A percentile compares a stretch with the other conserved stretches of the same genome.
Evolutionary conservation across 2,888 invertebrate genomes (phyloP).

Genomic region (Pseudococcus jackbeardsleyi): DNA sequence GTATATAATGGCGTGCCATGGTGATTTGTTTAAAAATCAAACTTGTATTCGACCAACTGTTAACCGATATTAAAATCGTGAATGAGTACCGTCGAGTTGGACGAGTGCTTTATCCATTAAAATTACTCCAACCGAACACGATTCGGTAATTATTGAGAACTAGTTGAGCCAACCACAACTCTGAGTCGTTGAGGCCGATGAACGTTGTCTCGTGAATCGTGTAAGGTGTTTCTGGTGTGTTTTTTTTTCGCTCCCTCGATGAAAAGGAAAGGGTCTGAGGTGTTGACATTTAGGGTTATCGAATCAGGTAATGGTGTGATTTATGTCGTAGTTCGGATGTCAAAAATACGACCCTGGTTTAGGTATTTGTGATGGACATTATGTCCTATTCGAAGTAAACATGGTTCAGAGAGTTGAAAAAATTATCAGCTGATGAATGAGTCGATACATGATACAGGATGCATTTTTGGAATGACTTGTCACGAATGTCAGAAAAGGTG

Average conservation of each 20-base stretch:
- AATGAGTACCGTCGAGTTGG: conserved; percentile 8
- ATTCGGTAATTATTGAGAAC: conserved; percentile 49
- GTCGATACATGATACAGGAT: too few species aligned
- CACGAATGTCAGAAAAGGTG: too few species aligned
- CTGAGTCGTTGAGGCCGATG: conserved; percentile 23
- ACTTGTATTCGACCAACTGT: conserved; percentile 44
- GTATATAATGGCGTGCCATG: conserved; percentile 47
- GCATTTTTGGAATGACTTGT: too few species aligned
- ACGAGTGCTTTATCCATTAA: conserved; percentile 45
- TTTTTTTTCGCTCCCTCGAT: not conserved
- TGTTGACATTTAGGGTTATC: too few species aligned
- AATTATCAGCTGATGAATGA: too few species aligned
- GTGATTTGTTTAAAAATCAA: conserved; percentile 53
- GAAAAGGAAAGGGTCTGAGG: not conserved
- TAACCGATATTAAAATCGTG: conserved; percentile 51
- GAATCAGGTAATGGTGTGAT: too few species aligned
- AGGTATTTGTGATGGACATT: too few species aligned
- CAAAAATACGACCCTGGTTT: too few species aligned
- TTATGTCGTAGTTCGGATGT: too few species aligned
- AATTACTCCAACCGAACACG: conserved; percentile 29
- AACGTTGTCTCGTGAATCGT: not conserved
- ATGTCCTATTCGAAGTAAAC: too few species aligned
- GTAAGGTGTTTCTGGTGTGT: not conserved
- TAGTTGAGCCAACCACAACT: conserved; percentile 32
- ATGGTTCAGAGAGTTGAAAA: too few species aligned